Conservation (phyloP, 2,113 vertebrate genomes). For the Platysteira castanea region DNA sequence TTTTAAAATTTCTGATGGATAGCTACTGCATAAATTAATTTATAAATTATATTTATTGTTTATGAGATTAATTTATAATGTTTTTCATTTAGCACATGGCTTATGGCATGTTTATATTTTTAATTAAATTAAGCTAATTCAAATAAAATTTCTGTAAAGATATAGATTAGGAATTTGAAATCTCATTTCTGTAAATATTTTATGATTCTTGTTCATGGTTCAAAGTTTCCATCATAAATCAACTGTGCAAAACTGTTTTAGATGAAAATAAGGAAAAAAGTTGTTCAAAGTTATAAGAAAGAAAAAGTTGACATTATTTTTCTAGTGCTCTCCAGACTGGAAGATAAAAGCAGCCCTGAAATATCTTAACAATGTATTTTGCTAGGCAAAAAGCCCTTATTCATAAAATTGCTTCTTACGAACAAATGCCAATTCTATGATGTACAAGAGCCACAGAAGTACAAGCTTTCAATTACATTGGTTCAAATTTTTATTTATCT, state of each 20-base stretch:
- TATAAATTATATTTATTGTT: background rate
- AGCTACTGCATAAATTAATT: background rate
- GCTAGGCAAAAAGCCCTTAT: fast-evolving
- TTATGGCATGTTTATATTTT: background rate
- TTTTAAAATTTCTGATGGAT: background rate
- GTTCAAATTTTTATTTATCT: background rate
- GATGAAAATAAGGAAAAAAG: background rate
- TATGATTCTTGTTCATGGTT: background rate
- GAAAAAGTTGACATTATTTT: background rate
- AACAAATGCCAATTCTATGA: background rate
- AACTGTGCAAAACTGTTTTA: background rate
- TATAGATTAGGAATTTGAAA: background rate
- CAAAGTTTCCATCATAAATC: background rate
- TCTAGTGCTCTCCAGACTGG: background rate
- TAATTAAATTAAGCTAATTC: background rate
- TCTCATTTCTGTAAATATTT: background rate
- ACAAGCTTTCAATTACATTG: background rate
- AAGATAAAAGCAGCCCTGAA: background rate
- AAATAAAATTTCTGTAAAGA: background rate
- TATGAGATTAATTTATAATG: background rate
- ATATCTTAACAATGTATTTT: background rate
- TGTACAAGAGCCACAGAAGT: background rate
- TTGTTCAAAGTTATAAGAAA: background rate
- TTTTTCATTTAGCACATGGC: background rate
- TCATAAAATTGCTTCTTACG: background rate